Evolutionary conservation across 2,797 vertebrate genomes (phyloP).

Genomic region (Channallabes apus): DNA sequence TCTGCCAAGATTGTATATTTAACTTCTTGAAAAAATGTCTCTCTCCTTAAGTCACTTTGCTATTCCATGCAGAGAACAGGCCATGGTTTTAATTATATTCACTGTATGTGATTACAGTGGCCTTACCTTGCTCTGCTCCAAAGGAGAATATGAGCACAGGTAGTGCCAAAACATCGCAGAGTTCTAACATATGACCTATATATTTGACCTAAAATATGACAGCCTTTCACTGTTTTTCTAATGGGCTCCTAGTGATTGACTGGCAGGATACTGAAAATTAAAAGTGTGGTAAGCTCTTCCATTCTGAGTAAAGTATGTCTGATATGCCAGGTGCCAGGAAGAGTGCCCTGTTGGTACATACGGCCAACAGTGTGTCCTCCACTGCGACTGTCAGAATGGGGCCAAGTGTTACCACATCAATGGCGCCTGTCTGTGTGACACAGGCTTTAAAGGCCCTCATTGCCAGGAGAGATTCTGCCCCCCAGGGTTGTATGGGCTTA

Average conservation of each 20-base stretch:
- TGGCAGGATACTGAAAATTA: slow-evolving; percentile 6
- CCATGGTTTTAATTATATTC: slow-evolving; percentile 55
- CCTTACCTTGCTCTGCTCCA: slow-evolving; percentile 48
- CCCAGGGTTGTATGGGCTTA: slow-evolving; percentile 86
- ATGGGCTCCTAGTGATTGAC: neutral
- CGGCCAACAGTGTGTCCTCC: slow-evolving; percentile 86
- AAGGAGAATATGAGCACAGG: slow-evolving; percentile 45
- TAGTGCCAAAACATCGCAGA: slow-evolving; percentile 39
- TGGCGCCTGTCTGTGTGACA: slow-evolving; percentile 90
- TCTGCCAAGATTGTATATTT: slow-evolving; percentile 76
- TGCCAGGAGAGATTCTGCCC: slow-evolving; percentile 96
- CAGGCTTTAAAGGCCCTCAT: slow-evolving; percentile 89
- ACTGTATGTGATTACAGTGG: slow-evolving; percentile 54
- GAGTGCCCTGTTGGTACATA: slow-evolving; percentile 94
- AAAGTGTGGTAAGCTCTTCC: neutral
- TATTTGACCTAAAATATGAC: slow-evolving; percentile 25
- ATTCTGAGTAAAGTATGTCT: slow-evolving; percentile 35
- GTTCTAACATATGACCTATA: slow-evolving; percentile 38
- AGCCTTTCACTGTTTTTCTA: slow-evolving; percentile 19
- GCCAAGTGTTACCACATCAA: slow-evolving; percentile 94
- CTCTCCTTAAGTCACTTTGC: slow-evolving; percentile 75
- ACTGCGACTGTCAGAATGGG: slow-evolving; percentile 91
- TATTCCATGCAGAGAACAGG: slow-evolving; percentile 69
- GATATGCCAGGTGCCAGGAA: slow-evolving; percentile 87
- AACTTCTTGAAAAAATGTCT: slow-evolving; percentile 76